These are phyloP conservation scores for Hepsetus odoe DNA, from an alignment of 2,113 vertebrate species.

Conservation along the genomic window DNA sequence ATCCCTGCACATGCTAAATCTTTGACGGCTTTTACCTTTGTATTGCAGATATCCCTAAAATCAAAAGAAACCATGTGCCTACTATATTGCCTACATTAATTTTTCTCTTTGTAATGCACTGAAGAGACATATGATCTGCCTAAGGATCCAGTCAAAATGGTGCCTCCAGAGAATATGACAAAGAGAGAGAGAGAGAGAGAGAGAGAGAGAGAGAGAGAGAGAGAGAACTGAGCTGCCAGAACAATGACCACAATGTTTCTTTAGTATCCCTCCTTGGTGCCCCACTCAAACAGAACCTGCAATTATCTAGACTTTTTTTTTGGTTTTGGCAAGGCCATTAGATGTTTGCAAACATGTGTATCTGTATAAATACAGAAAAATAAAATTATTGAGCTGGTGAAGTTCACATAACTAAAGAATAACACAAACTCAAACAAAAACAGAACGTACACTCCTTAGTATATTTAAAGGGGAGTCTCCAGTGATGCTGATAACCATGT, in stretches of 20 bases:
- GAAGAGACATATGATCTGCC: neutral
- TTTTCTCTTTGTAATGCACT: neutral
- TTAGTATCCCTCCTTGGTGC: too few relatives aligned
- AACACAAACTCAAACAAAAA: too few relatives aligned
- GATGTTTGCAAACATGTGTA: neutral
- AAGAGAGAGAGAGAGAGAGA: conserved; percentile 11
- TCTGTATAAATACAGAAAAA: neutral
- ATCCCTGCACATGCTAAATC: conserved; percentile 70
- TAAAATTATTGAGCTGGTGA: neutral
- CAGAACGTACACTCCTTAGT: too few relatives aligned
- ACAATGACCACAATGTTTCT: too few relatives aligned
- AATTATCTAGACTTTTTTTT: neutral
- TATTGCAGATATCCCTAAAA: neutral
- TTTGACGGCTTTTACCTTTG: neutral
- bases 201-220: conserved; percentile 7
- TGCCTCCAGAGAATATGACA: neutral
- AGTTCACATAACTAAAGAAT: too few relatives aligned
- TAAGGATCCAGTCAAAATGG: neutral
- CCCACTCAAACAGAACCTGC: too few relatives aligned
- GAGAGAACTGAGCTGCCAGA: neutral
- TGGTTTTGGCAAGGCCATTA: neutral
- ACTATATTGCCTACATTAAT: neutral
- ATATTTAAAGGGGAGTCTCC: too few relatives aligned
- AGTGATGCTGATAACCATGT: too few relatives aligned
- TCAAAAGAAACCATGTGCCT: neutral